Percentiles rank a stretch among this genome's conserved stretches.
These are phyloP conservation scores for Dryas iulia DNA, from an alignment of 1,140 invertebrate species.

Conservation along the genomic window DNA sequence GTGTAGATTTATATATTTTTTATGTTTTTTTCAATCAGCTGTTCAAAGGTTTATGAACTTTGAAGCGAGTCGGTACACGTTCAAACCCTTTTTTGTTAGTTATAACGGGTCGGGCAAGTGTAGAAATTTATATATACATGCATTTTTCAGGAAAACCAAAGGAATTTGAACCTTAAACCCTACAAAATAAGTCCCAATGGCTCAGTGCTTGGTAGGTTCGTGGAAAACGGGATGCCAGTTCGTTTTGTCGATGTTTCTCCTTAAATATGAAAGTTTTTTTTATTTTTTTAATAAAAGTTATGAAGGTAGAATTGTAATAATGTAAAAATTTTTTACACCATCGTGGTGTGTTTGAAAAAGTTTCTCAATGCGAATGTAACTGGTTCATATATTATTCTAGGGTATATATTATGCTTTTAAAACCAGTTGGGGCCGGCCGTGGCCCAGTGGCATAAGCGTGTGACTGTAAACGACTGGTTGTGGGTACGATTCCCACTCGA, in stretches of 20 bases:
- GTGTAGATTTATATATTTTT: not conserved
- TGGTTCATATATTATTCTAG: too few species aligned
- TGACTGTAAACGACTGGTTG: too few species aligned
- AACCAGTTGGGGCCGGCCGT: too few species aligned
- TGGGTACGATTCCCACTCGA: too few species aligned
- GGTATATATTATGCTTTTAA: too few species aligned
- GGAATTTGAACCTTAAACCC: not conserved
- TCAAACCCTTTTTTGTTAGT: not conserved
- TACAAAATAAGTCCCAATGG: not conserved
- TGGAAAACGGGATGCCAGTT: not conserved
- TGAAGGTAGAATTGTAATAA: not conserved
- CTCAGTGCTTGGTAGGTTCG: not conserved
- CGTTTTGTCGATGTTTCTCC: not conserved
- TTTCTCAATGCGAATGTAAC: too few species aligned
- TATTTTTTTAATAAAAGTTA: not conserved
- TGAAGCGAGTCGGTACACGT: not conserved
- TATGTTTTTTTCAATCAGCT: not conserved
- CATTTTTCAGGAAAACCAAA: not conserved
- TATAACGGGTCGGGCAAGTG: not conserved
- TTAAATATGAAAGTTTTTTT: not conserved
- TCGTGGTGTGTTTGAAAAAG: too few species aligned
- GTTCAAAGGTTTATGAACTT: conserved; percentile 3
- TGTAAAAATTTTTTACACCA: too few species aligned
- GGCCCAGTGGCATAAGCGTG: too few species aligned
- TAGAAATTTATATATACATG: not conserved